Percentiles rank a stretch among this genome's conserved stretches.
Conservation (phyloP, 2,113 vertebrate species). For the Crypturellus undulatus region DNA sequence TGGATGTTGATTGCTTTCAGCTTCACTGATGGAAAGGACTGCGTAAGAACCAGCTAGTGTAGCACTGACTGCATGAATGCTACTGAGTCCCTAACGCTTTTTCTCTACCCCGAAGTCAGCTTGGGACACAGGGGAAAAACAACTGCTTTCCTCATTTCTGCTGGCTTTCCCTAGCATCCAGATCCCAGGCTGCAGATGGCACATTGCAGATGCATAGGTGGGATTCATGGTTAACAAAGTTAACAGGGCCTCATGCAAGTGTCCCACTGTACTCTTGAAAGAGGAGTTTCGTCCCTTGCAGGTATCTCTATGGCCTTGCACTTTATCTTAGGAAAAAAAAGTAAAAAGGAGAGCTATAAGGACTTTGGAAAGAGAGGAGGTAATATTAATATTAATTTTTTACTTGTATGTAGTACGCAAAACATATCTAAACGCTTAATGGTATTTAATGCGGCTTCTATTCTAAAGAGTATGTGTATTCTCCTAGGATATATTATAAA, state of each 20-base stretch:
- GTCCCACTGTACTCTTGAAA: slow-evolving; percentile 49
- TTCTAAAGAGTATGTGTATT: neutral
- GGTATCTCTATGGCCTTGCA: neutral
- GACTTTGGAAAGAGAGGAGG: neutral
- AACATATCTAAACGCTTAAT: neutral
- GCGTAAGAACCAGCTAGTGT: neutral
- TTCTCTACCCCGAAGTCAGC: neutral
- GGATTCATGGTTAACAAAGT: neutral
- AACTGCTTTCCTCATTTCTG: slow-evolving; percentile 20
- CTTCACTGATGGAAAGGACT: slow-evolving; percentile 26
- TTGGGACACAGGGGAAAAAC: slow-evolving; percentile 11
- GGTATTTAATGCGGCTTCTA: neutral
- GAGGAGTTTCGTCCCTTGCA: slow-evolving; percentile 22
- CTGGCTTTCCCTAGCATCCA: neutral
- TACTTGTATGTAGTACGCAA: neutral
- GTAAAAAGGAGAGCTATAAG: neutral
- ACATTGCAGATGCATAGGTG: slow-evolving; percentile 3
- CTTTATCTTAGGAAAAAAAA: neutral
- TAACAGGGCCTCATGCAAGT: neutral
- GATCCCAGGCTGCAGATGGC: neutral
- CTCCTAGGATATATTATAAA: slow-evolving; percentile 26
- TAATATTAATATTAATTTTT: neutral
- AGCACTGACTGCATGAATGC: neutral
- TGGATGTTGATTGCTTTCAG: slow-evolving; percentile 5
- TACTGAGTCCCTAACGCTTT: neutral